Percentiles rank a stretch among this genome's conserved stretches.
Conservation (phyloP, 1,140 invertebrate genomes). For the Chlorops oryzae region DNA sequence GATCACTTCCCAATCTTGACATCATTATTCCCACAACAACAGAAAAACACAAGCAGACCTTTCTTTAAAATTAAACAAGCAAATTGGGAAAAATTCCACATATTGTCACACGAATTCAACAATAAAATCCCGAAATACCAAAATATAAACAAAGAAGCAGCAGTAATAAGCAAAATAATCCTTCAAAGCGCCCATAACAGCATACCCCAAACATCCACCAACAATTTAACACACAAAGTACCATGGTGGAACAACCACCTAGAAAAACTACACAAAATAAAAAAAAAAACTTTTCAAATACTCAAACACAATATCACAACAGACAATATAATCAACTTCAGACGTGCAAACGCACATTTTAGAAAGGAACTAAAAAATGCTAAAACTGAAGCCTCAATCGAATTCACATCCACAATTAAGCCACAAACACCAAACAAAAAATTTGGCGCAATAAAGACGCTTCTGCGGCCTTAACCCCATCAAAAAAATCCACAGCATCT, state of each 20-base stretch:
- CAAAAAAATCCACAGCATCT: slow-evolving; percentile 5
- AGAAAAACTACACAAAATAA: not conserved
- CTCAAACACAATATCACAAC: slow-evolving; percentile 1
- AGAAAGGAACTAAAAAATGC: not conserved
- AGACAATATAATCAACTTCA: slow-evolving; percentile 1
- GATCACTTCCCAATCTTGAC: slow-evolving; percentile 3
- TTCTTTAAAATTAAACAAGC: slow-evolving; percentile 4
- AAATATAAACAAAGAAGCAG: slow-evolving; percentile 5
- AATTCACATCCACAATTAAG: slow-evolving; percentile 4
- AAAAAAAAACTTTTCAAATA: not conserved
- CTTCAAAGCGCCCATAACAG: not conserved
- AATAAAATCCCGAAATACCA: not conserved
- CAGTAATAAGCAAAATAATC: not conserved
- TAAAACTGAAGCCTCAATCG: not conserved
- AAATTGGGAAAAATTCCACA: slow-evolving; percentile 8
- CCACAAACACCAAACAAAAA: not conserved
- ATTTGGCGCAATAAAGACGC: slow-evolving; percentile 10
- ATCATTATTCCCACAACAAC: not conserved
- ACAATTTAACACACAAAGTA: not conserved
- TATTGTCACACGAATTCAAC: slow-evolving; percentile 2
- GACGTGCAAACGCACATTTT: slow-evolving; percentile 2
- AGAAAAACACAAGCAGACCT: slow-evolving; percentile 3
- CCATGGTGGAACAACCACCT: slow-evolving; percentile 9
- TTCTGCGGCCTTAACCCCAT: slow-evolving; percentile 6
- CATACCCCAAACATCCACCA: not conserved